Conservation (phyloP, 2,113 vertebrate species). For the Pycnonotus jocosus region DNA sequence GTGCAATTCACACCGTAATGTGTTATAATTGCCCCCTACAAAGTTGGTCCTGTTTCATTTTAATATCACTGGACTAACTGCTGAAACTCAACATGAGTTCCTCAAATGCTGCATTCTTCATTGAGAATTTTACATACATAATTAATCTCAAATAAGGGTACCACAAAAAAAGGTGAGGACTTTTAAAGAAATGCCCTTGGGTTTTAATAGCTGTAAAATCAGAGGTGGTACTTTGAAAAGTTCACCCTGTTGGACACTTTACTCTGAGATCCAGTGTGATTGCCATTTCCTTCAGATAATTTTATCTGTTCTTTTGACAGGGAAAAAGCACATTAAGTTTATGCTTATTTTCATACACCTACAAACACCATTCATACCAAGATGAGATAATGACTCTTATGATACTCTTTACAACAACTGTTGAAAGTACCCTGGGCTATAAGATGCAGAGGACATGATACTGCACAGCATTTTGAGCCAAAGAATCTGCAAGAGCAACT, state of each 20-base stretch:
- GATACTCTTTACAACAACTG: not conserved
- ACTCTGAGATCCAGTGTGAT: slow-evolving; percentile 49
- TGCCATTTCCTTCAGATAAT: slow-evolving; percentile 51
- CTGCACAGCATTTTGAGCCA: not conserved
- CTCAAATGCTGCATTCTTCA: slow-evolving; percentile 38
- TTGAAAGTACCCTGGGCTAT: not conserved
- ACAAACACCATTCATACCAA: not conserved
- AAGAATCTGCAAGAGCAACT: not conserved
- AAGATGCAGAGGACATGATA: not conserved
- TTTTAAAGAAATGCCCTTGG: not conserved
- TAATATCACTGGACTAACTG: slow-evolving; percentile 64
- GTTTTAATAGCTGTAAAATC: slow-evolving; percentile 54
- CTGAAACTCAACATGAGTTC: slow-evolving; percentile 47
- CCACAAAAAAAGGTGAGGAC: slow-evolving; percentile 3
- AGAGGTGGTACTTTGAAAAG: slow-evolving; percentile 47
- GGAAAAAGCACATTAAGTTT: not conserved
- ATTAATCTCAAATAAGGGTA: slow-evolving; percentile 51
- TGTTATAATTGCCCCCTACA: slow-evolving; percentile 71
- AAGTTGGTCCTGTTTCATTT: slow-evolving; percentile 68
- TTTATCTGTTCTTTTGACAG: slow-evolving; percentile 11
- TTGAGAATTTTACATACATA: slow-evolving; percentile 23
- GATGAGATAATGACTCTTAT: not conserved
- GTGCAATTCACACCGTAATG: slow-evolving; percentile 70
- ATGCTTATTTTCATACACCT: not conserved
- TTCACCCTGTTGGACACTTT: slow-evolving; percentile 58